A percentile compares a stretch with the other conserved stretches of the same genome.
Evolutionary conservation across 1,140 invertebrate genomes (phyloP).

Genomic region (Antheraea pernyi): DNA sequence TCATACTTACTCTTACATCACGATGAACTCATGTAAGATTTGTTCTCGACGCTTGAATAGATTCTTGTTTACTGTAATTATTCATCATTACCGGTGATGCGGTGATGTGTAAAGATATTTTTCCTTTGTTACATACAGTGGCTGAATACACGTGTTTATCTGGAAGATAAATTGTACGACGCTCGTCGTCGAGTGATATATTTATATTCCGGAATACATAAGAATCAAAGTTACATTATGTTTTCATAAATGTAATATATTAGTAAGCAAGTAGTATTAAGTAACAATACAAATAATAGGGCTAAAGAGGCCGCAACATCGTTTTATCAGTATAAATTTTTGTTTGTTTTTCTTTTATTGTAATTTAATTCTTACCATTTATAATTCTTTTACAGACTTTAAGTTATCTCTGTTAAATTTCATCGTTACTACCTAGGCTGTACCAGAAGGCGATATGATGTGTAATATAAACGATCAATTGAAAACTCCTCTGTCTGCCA

Average conservation of each 20-base stretch:
- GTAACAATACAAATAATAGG: too few species aligned
- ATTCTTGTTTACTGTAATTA: not conserved
- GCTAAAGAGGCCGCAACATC: too few species aligned
- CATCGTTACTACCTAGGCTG: too few species aligned
- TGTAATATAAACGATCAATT: too few species aligned
- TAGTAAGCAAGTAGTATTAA: too few species aligned
- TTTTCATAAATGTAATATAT: not conserved
- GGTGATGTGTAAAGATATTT: constrained; percentile 2
- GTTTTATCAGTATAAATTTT: too few species aligned
- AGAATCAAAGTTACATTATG: not conserved
- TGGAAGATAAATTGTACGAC: not conserved
- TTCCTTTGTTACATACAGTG: not conserved
- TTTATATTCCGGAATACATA: not conserved
- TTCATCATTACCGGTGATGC: constrained; percentile 2
- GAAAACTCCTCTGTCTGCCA: too few species aligned
- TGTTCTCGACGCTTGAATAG: not conserved
- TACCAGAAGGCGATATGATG: too few species aligned
- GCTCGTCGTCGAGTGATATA: not conserved
- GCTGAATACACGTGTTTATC: not conserved
- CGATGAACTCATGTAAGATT: not conserved
- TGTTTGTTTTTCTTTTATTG: too few species aligned
- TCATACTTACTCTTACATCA: not conserved
- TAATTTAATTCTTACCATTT: too few species aligned
- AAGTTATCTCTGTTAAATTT: too few species aligned
- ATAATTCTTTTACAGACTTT: too few species aligned